phyloP scores from a whole-genome alignment of 2,888 invertebrate genomes.

The Morpho achilles region DNA sequence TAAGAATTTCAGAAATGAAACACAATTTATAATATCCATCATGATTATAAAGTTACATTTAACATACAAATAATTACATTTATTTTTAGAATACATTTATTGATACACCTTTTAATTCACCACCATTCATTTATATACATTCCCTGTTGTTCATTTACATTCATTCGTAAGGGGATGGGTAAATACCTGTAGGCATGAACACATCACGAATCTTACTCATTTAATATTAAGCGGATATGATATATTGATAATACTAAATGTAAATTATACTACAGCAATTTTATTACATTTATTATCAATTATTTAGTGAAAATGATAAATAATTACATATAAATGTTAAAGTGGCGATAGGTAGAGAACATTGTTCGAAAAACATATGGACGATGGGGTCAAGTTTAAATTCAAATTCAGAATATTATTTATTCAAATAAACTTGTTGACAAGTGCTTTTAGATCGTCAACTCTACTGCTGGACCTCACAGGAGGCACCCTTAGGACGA shows the following conservation, averaged over 20 bases:
- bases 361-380: too few species aligned
- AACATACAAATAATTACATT: constrained; percentile 12
- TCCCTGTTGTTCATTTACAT: constrained; percentile 16
- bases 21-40: constrained; percentile 1
- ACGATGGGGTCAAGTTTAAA: too few species aligned
- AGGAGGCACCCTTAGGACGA: too few species aligned
- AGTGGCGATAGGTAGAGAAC: too few species aligned
- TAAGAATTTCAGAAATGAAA: not conserved
- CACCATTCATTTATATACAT: constrained; percentile 17
- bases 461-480: too few species aligned
- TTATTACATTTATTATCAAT: too few species aligned
- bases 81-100: constrained; percentile 19
- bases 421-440: too few species aligned
- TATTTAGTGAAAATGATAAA: too few species aligned
- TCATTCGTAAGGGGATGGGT: constrained; percentile 15
- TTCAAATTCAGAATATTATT: too few species aligned
- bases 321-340: too few species aligned
- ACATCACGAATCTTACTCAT: constrained; percentile 20
- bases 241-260: not conserved
- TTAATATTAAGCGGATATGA: constrained; percentile 7
- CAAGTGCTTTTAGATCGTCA: too few species aligned
- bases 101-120: constrained; percentile 1
- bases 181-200: constrained; percentile 30
- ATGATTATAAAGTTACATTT: constrained; percentile 12
- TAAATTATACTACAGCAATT: not conserved